These are phyloP conservation scores for Lepetodrilus schrolli DNA, from an alignment of 2,888 invertebrate genomes.

Conservation along the genomic window DNA sequence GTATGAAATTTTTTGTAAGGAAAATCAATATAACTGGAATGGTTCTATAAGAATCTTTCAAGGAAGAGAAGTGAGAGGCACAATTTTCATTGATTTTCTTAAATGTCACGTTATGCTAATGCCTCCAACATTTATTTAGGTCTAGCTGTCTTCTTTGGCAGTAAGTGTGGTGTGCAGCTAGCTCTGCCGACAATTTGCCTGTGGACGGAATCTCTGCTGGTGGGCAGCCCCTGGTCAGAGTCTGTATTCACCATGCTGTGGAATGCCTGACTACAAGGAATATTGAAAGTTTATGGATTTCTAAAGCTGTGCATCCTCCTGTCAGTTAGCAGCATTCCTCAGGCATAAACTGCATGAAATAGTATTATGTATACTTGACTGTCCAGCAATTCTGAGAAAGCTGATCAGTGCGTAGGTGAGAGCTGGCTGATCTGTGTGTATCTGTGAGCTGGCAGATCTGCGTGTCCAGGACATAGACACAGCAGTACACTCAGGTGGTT, in stretches of 20 bases:
- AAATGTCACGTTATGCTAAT: slow-evolving; percentile 54
- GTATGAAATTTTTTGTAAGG: slow-evolving; percentile 14
- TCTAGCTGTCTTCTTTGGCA: slow-evolving; percentile 2
- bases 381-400: neutral
- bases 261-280: neutral
- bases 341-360: neutral
- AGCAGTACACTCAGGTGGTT: too few species aligned
- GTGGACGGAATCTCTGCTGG: neutral
- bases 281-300: neutral
- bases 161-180: neutral
- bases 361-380: neutral
- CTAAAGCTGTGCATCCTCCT: neutral
- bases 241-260: neutral
- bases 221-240: neutral
- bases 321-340: neutral
- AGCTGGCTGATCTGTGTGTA: too few species aligned
- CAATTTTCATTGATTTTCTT: slow-evolving; percentile 64
- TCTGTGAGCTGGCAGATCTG: too few species aligned
- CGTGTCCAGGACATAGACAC: too few species aligned
- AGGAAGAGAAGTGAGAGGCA: slow-evolving; percentile 1
- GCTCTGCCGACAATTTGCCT: neutral
- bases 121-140: slow-evolving; percentile 24
- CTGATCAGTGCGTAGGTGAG: neutral
- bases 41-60: slow-evolving; percentile 3
- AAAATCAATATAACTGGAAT: slow-evolving; percentile 13